These are phyloP conservation scores for Alcedo atthis DNA, from an alignment of 2,797 vertebrate genomes.

Conservation along the genomic window DNA sequence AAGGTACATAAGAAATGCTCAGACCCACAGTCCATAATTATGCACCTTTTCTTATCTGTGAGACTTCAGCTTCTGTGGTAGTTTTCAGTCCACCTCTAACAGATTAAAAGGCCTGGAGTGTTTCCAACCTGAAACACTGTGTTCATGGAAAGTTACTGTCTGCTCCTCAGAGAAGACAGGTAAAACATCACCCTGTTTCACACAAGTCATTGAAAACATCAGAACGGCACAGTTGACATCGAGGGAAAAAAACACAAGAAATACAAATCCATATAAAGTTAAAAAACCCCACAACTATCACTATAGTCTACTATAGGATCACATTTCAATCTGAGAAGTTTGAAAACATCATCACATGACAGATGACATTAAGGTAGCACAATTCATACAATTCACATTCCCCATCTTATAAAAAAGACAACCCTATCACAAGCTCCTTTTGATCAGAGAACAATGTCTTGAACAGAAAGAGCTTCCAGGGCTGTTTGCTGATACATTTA, in stretches of 20 bases:
- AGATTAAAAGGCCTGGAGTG: background rate
- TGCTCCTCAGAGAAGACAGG: background rate
- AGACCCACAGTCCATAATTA: background rate
- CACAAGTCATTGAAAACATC: background rate
- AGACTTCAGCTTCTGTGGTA: background rate
- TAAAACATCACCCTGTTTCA: background rate
- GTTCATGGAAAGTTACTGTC: background rate
- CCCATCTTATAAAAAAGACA: background rate
- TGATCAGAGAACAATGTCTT: constrained; percentile 31
- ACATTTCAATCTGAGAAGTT: background rate
- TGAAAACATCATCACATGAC: background rate
- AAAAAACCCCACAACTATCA: background rate
- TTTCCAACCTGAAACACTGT: background rate
- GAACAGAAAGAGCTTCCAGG: constrained; percentile 23
- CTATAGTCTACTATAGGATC: background rate
- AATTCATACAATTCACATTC: background rate
- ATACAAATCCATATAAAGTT: background rate
- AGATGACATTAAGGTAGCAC: background rate
- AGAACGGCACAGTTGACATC: background rate
- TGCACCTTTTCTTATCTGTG: background rate
- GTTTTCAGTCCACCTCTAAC: background rate
- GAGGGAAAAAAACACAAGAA: background rate
- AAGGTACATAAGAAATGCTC: background rate
- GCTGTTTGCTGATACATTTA: constrained; percentile 30
- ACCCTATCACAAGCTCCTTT: background rate